Conservation (phyloP, 2,797 vertebrate species). For the Paguma larvata region DNA sequence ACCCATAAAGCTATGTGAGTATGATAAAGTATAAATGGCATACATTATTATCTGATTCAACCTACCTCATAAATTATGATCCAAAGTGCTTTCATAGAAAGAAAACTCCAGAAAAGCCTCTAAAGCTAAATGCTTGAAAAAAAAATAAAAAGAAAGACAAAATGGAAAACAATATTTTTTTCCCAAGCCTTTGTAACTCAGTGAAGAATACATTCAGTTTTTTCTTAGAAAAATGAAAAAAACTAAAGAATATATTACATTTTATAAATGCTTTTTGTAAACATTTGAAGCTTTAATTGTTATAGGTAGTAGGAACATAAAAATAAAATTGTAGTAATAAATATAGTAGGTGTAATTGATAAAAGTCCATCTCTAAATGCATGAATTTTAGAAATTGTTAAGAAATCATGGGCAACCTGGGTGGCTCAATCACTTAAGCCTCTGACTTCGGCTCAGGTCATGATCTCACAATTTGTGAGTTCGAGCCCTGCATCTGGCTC, state of each 20-base stretch:
- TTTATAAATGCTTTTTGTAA: neutral
- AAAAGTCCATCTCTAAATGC: neutral
- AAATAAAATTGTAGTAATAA: conserved; percentile 16
- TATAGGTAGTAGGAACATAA: neutral
- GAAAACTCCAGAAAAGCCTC: conserved; percentile 71
- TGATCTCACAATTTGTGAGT: no score
- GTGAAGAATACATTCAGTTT: neutral
- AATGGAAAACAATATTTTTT: conserved; percentile 3
- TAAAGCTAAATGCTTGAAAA: neutral
- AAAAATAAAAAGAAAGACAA: neutral
- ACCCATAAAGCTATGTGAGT: conserved; percentile 88
- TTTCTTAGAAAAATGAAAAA: conserved; percentile 24
- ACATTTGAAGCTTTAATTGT: neutral
- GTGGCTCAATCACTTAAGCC: no score
- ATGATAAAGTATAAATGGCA: conserved; percentile 87
- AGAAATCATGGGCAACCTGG: neutral
- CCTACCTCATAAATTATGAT: conserved; percentile 88
- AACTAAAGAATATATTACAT: neutral
- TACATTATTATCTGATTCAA: conserved; percentile 84
- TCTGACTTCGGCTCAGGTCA: no score
- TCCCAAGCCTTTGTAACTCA: conserved; percentile 4
- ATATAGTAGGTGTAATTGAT: neutral
- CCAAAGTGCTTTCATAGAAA: conserved; percentile 81
- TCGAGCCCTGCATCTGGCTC: no score
- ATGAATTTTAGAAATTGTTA: neutral